Evolutionary conservation across 2,888 invertebrate species (phyloP).

Genomic region (Chironomus riparius): DNA sequence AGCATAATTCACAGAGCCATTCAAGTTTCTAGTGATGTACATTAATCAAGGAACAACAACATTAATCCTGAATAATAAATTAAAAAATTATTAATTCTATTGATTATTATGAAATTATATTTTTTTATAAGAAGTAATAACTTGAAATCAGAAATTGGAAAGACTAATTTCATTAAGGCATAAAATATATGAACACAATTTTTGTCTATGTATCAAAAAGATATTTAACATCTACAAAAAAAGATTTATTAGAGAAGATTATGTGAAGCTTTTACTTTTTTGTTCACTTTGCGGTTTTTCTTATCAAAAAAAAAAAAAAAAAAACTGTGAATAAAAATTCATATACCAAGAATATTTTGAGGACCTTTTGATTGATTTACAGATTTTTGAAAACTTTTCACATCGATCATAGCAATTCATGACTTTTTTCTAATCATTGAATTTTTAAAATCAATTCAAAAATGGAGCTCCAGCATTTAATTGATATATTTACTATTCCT

Average conservation of each 20-base stretch:
- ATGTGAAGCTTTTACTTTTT: neutral
- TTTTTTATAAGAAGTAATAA: too few relatives aligned
- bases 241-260: neutral
- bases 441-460: neutral
- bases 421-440: neutral
- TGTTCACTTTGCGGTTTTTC: neutral
- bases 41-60: too few relatives aligned
- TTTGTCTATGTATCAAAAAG: too few relatives aligned
- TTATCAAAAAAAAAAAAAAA: neutral
- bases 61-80: too few relatives aligned
- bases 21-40: too few relatives aligned
- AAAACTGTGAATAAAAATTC: slow-evolving; percentile 1
- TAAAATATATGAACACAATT: too few relatives aligned
- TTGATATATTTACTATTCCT: neutral
- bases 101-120: too few relatives aligned
- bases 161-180: too few relatives aligned
- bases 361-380: neutral
- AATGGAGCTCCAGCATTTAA: neutral
- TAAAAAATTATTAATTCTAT: too few relatives aligned
- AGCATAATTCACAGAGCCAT: too few relatives aligned
- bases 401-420: neutral
- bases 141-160: too few relatives aligned
- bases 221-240: neutral
- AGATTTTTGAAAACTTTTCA: neutral
- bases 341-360: neutral